These are phyloP conservation scores for Zootermopsis nevadensis DNA, from an alignment of 2,888 invertebrate species.

Conservation along the genomic window DNA sequence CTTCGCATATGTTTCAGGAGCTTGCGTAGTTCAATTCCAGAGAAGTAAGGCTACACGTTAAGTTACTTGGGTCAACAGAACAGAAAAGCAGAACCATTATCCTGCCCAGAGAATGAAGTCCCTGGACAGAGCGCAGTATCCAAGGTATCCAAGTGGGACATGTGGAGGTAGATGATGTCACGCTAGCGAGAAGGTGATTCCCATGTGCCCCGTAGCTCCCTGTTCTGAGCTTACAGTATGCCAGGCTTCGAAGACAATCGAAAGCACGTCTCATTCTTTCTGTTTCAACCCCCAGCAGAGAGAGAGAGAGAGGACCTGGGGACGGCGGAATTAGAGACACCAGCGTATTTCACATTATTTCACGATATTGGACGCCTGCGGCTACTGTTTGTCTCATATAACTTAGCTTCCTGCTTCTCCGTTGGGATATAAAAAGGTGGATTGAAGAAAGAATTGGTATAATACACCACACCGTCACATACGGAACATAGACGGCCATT, in stretches of 20 bases:
- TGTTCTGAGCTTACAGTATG: constrained; percentile 39
- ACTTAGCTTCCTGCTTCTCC: constrained; percentile 42
- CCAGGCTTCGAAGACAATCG: constrained; percentile 46
- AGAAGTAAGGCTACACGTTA: background rate
- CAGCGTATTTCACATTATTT: constrained; percentile 52
- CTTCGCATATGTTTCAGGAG: background rate
- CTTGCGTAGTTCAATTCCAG: constrained; percentile 3
- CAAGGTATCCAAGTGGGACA: constrained; percentile 24
- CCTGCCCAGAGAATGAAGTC: constrained; percentile 25
- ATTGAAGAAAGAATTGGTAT: constrained; percentile 35
- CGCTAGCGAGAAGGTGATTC: constrained; percentile 37
- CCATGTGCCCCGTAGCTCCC: constrained; percentile 49
- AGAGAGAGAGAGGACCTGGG: constrained; percentile 39
- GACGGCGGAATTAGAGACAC: constrained; percentile 46
- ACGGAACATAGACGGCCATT: background rate
- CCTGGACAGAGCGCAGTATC: constrained; percentile 25
- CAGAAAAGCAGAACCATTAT: constrained; percentile 9
- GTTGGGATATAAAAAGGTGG: constrained; percentile 44
- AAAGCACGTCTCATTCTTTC: constrained; percentile 50
- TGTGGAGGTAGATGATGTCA: constrained; percentile 29
- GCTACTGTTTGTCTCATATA: constrained; percentile 43
- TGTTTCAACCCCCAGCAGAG: constrained; percentile 50
- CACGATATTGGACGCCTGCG: constrained; percentile 47
- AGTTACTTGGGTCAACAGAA: constrained; percentile 5
- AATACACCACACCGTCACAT: constrained; percentile 33